Conservation (phyloP, 2,888 invertebrate genomes). For the Orthosia incerta region DNA sequence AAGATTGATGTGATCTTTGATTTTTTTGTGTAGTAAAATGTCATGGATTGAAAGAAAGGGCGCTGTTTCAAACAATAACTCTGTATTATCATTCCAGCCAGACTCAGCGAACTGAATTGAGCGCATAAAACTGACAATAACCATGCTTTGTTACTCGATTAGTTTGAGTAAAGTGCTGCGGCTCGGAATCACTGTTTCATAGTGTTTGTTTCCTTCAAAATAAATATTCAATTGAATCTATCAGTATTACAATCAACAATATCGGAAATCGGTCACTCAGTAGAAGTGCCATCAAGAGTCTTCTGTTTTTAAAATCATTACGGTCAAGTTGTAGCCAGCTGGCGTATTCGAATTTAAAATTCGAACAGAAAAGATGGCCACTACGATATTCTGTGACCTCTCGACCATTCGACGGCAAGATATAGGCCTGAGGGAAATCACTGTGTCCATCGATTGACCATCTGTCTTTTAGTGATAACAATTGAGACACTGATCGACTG, state of each 20-base stretch:
- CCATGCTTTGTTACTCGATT: slow-evolving; percentile 42
- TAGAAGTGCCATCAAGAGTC: neutral
- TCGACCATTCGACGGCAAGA: slow-evolving; percentile 31
- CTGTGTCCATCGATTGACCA: slow-evolving; percentile 60
- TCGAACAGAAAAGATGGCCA: slow-evolving; percentile 26
- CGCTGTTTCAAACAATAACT: slow-evolving; percentile 24
- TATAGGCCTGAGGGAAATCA: slow-evolving; percentile 70
- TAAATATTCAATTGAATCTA: neutral
- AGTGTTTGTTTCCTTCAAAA: slow-evolving; percentile 17
- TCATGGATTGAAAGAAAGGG: slow-evolving; percentile 32
- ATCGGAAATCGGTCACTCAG: neutral
- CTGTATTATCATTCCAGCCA: slow-evolving; percentile 26
- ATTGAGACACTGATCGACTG: slow-evolving; percentile 71
- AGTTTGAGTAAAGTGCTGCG: slow-evolving; percentile 28
- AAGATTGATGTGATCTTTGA: slow-evolving; percentile 6
- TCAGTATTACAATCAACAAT: neutral
- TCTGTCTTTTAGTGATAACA: slow-evolving; percentile 73
- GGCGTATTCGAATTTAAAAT: slow-evolving; percentile 19
- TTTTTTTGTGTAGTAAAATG: slow-evolving; percentile 16
- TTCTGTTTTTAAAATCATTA: neutral
- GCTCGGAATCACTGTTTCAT: neutral
- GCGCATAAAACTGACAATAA: slow-evolving; percentile 50
- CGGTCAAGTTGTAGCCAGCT: neutral
- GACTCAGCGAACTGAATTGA: slow-evolving; percentile 32
- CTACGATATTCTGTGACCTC: slow-evolving; percentile 44